Percentiles rank a stretch among this genome's conserved stretches.
Conservation (phyloP, 2,888 invertebrate genomes). For the Hedychridium roseum region DNA sequence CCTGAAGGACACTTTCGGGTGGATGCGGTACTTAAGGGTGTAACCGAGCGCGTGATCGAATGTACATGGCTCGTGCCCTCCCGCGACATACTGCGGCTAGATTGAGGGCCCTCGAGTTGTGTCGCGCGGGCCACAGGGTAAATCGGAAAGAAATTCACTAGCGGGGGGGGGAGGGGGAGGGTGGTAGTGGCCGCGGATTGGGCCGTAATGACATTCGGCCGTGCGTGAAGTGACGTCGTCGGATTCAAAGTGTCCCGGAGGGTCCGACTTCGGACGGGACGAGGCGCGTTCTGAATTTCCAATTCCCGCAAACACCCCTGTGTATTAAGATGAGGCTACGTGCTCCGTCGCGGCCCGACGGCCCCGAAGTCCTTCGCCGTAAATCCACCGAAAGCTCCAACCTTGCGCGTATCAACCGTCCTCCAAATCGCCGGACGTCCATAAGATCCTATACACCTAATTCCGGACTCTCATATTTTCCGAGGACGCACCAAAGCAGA, state of each 20-base stretch:
- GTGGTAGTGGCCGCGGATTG: conserved; percentile 15
- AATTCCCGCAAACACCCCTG: conserved; percentile 52
- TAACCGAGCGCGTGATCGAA: conserved; percentile 59
- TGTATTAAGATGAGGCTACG: conserved; percentile 53
- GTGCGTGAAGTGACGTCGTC: conserved; percentile 50
- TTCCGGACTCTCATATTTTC: too few species aligned
- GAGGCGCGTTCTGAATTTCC: conserved; percentile 46
- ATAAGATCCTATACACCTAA: too few species aligned
- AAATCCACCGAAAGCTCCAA: too few species aligned
- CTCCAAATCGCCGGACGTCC: too few species aligned
- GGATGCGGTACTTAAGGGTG: conserved; percentile 49
- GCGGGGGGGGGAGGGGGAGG: conserved; percentile 7
- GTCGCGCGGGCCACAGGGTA: conserved; percentile 38
- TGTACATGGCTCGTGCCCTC: conserved; percentile 39
- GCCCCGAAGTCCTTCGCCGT: too few species aligned
- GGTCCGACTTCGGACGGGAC: conserved; percentile 40
- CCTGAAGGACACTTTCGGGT: conserved; percentile 34
- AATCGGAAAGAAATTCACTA: conserved; percentile 56
- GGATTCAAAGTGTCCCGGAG: conserved; percentile 51
- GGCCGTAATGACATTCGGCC: conserved; percentile 43
- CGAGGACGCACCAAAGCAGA: too few species aligned
- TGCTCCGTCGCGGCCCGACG: conserved; percentile 14
- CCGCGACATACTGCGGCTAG: conserved; percentile 38
- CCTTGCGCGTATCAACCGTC: too few species aligned
- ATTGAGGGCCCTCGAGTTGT: conserved; percentile 40